phyloP scores from a whole-genome alignment of 2,113 vertebrate genomes.

The Nansenia antarctica region DNA sequence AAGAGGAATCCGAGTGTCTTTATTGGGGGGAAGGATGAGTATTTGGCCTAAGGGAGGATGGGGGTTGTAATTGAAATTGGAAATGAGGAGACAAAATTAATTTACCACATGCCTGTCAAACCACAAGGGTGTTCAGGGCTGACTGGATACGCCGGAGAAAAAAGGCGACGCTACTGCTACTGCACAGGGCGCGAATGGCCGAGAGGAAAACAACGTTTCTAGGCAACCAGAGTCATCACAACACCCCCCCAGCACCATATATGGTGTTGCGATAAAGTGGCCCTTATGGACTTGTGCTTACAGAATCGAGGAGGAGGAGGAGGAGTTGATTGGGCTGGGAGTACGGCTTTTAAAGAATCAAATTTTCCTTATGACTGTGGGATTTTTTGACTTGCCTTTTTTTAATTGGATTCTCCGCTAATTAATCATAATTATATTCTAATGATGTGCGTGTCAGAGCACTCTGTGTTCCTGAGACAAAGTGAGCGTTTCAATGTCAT shows the following conservation, averaged over 20 bases:
- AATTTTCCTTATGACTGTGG: constrained; percentile 30
- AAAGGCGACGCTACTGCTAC: constrained; percentile 9
- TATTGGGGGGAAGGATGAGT: constrained; percentile 18
- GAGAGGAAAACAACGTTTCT: constrained; percentile 28
- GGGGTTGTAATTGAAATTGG: constrained; percentile 30
- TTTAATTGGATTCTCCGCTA: constrained; percentile 68
- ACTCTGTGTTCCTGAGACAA: constrained; percentile 48
- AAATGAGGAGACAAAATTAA: constrained; percentile 47
- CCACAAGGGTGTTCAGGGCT: constrained; percentile 40
- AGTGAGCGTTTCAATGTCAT: constrained; percentile 62
- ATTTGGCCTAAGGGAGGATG: constrained; percentile 32
- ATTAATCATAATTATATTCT: constrained; percentile 76
- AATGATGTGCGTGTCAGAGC: constrained; percentile 61
- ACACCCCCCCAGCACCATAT: constrained; percentile 47
- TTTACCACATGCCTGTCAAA: constrained; percentile 43
- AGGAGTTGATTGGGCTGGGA: constrained; percentile 46
- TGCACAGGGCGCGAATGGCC: constrained; percentile 17
- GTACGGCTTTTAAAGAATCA: constrained; percentile 49
- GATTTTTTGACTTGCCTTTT: constrained; percentile 25
- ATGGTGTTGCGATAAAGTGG: constrained; percentile 45
- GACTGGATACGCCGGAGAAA: constrained; percentile 21
- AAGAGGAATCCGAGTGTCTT: constrained; percentile 11
- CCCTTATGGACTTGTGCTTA: neutral
- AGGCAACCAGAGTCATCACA: constrained; percentile 48
- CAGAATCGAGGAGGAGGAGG: constrained; percentile 39